Base-by-base conservation (phyloP, 2,113 vertebrate genomes). In the Chaetodon auriga region DNA sequence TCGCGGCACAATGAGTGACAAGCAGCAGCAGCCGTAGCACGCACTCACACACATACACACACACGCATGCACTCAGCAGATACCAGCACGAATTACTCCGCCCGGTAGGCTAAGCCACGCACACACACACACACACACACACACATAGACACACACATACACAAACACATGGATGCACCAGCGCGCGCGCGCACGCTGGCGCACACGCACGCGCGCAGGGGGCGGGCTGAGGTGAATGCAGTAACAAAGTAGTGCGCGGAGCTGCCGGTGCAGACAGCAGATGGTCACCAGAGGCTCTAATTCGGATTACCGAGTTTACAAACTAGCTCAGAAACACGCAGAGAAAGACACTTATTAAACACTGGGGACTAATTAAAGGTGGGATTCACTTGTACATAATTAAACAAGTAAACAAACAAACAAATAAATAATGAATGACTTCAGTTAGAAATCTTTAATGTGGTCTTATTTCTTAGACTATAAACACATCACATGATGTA, bases 1-100 rank as follows among this genome's bases (percentile, higher is more conserved):
- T 95, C 95, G 92, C 95, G 94, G 89, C 92, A 96, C 95, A 96
- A 95, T 96, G 96, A 98, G 94, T 96, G 97, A 97, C 96, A 97
- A 92, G 95, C 92, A 94, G 95, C 92, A 94, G 89, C 92, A 92
- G 96, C 96, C 96, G 95, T 83, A 97, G 96, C 96, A 97, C 97
- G 91, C 94, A 84, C 96, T 85, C 94, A 36, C 84, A 41, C 38
- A 41, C 38, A 5, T 8, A 41, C 38, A 7, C 38, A 81, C 93
- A 78, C 96, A 90, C 90, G 83, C 90, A 80, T 18, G 48, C 84
- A 78, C 71, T 63, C 41, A 60, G 49, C 41, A 76, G 87, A 82
- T 75, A 89, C 60, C 81, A 73, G 68, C 90, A 60, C 68, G 94
- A 94, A 98, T 97, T 96, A 96, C 96, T 98, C 95, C 97, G 97